Conservation (phyloP, 2,797 vertebrate species). For the Pseudochaenichthys georgianus region DNA sequence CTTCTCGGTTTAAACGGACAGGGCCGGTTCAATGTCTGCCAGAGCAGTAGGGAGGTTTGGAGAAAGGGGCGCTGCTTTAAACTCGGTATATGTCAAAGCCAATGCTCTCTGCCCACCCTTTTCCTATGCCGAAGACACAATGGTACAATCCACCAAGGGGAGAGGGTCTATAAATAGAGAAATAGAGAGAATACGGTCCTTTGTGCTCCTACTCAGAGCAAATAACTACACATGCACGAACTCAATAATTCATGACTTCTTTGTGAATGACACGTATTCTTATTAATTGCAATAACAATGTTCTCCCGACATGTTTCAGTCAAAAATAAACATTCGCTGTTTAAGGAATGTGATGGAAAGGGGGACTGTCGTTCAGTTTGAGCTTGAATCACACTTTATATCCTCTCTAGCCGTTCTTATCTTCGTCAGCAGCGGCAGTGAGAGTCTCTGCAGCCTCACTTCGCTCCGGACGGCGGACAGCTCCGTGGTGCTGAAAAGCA, state of each 20-base stretch:
- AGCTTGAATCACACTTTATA: slow-evolving; percentile 27
- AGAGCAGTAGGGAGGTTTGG: slow-evolving; percentile 86
- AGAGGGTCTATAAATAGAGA: slow-evolving; percentile 88
- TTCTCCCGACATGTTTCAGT: neutral
- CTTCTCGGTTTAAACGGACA: slow-evolving; percentile 99
- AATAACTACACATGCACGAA: slow-evolving; percentile 50
- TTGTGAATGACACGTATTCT: slow-evolving; percentile 25
- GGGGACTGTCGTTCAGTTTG: slow-evolving; percentile 2
- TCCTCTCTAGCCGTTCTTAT: slow-evolving; percentile 5
- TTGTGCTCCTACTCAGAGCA: slow-evolving; percentile 81
- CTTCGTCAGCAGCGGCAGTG: slow-evolving; percentile 10
- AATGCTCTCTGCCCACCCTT: slow-evolving; percentile 41
- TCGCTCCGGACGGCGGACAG: slow-evolving; percentile 60
- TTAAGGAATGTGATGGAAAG: neutral
- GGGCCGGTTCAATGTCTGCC: slow-evolving; percentile 87
- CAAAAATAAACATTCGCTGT: slow-evolving; percentile 2
- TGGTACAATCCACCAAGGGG: slow-evolving; percentile 84
- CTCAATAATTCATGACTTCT: slow-evolving; percentile 20
- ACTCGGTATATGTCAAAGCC: slow-evolving; percentile 51
- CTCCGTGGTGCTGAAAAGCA: slow-evolving; percentile 76
- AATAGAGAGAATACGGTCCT: slow-evolving; percentile 83
- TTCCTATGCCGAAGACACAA: slow-evolving; percentile 37
- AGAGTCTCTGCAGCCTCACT: slow-evolving; percentile 1
- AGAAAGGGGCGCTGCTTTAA: slow-evolving; percentile 57
- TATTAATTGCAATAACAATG: neutral